Base-by-base conservation (phyloP, 2,113 vertebrate species). In the Pitta sordida region DNA sequence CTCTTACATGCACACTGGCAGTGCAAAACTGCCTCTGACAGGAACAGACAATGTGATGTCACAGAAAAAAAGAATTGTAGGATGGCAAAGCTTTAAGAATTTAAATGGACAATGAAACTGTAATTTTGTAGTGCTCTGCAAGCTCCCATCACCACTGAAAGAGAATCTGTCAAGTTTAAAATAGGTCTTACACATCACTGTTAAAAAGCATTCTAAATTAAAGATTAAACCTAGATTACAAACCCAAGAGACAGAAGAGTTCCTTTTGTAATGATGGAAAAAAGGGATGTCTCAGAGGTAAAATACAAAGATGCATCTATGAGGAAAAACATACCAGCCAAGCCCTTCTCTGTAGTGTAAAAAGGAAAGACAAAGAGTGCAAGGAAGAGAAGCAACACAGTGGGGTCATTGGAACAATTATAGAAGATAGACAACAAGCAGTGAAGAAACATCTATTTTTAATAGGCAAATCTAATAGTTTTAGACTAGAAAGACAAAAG, bases 11-110 rank as follows among this genome's bases (percentile, higher is more conserved):
- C n/a, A 75, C 49, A 20, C 15, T 48, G 64, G 52, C 77, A 74
- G n/a, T 64, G 36, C 22, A 93, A 77, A 91, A 88, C 21, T 70
- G 79, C 46, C 18, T 90, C 88, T 93, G 90, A 91, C 90, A 90
- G 68, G 39, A 93, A 21, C n/a, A 68, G 70, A 65, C 11, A 94
- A 39, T 27, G 13, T 3, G 37, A 94, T 77, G 64, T 43, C 68
- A 43, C 44, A 77, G 60, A 24, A 71, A 21, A 71, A 21, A 43
- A 34, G 77, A 91, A 43, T 2, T 60, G 56, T 75, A 71, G 91
- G 52, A 56, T 55, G 49, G 19, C 8, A 84, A 85, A 84, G 43
- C 36, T 80, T 62, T n/a, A 59, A 62, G 79, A 78, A 85, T 87
- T 93, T 91, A 93, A 91, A 87, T 27, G 20, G 32, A 77, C 46